phyloP scores from a whole-genome alignment of 2,797 vertebrate species.

The Spheniscus humboldti region DNA sequence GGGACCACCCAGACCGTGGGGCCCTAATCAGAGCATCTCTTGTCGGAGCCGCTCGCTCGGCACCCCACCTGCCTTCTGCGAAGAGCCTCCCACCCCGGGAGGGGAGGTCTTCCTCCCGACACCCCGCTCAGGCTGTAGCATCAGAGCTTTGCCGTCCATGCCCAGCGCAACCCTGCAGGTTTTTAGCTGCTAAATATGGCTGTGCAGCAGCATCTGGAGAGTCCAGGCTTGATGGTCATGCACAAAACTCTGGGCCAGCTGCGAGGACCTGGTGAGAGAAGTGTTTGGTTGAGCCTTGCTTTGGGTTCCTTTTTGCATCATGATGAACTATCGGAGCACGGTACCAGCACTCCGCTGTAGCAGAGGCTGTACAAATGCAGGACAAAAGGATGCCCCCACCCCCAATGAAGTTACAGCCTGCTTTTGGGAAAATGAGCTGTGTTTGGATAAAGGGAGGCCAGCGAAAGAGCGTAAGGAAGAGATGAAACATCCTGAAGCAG shows the following conservation, averaged over 20 bases:
- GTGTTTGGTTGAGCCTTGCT: not conserved
- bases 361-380: not conserved
- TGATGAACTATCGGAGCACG: accelerated
- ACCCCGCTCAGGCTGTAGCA: not conserved
- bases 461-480: not conserved
- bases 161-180: not conserved
- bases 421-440: not conserved
- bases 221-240: no score
- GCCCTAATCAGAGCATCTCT: not conserved
- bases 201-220: not conserved
- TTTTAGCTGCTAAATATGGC: not conserved
- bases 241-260: not conserved
- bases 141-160: not conserved
- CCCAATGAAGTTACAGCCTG: not conserved
- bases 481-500: not conserved
- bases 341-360: accelerated
- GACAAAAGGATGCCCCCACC: not conserved
- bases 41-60: not conserved
- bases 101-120: not conserved
- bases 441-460: not conserved
- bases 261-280: not conserved
- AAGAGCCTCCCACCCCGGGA: not conserved
- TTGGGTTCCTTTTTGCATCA: not conserved
- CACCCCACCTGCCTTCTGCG: not conserved
- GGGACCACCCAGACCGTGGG: not conserved